Evolutionary conservation across 64 coral and sea anemone genomes (phyloP).

Genomic region (Acropora yongei): DNA sequence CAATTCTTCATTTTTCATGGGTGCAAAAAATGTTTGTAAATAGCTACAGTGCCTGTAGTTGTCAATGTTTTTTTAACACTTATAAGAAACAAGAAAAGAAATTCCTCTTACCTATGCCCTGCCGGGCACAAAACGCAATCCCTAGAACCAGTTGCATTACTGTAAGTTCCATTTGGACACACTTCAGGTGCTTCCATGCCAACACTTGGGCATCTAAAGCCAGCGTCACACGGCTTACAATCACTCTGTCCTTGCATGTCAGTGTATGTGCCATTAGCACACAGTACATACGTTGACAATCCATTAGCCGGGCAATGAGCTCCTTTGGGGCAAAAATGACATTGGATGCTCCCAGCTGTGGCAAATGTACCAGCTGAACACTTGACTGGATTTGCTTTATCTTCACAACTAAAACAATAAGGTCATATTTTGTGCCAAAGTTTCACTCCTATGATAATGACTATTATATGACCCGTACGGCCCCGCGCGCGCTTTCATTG

Average conservation of each 20-base stretch:
- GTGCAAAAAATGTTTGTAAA: no score
- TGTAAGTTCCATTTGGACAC: conserved; percentile 32
- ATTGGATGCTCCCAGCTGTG: conserved; percentile 48
- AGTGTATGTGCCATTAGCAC: conserved; percentile 33
- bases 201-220: conserved; percentile 22
- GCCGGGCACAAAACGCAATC: conserved; percentile 46
- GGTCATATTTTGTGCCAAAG: not conserved
- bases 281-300: not conserved
- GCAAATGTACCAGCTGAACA: conserved; percentile 59
- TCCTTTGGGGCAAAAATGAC: conserved; percentile 65
- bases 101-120: conserved; percentile 28
- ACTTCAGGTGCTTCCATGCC: conserved; percentile 33
- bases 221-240: conserved; percentile 48
- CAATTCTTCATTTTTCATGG: no score
- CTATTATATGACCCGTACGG: no score
- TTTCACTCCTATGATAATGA: not conserved
- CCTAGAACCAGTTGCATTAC: conserved; percentile 18
- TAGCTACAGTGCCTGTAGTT: no score
- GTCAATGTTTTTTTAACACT: no score
- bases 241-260: conserved; percentile 1
- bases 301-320: conserved; percentile 47
- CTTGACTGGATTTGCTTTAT: conserved; percentile 18
- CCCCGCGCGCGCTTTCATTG: no score
- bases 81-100: no score
- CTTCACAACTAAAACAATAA: conserved; percentile 31